phyloP scores from a whole-genome alignment of 2,113 vertebrate species.

The Rhinoderma darwinii region DNA sequence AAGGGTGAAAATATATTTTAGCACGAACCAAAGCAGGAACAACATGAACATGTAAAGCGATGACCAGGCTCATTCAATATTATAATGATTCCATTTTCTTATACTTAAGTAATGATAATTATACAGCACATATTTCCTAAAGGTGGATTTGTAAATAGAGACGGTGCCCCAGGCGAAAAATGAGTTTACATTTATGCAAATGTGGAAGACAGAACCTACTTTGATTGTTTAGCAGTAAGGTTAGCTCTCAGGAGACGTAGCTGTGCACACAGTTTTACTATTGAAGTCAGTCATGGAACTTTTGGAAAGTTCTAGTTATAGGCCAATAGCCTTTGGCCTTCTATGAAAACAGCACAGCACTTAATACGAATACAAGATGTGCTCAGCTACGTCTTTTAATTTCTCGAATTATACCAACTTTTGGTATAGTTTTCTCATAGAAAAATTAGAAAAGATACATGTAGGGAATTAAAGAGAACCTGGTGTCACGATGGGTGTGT shows the following conservation, averaged over 20 bases:
- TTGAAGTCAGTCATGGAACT: neutral
- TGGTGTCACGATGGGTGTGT: too few relatives aligned
- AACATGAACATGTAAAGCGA: neutral
- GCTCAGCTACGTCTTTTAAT: neutral
- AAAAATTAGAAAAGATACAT: too few relatives aligned
- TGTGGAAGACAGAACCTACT: neutral
- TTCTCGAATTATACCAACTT: neutral
- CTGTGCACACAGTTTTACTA: neutral
- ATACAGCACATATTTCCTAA: conserved; percentile 16
- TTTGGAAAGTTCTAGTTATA: neutral
- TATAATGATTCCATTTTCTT: neutral
- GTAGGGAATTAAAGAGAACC: too few relatives aligned
- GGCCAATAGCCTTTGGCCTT: neutral
- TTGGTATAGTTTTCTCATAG: neutral
- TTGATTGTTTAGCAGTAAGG: neutral
- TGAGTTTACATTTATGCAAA: conserved; percentile 43
- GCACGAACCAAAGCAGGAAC: conserved; percentile 9
- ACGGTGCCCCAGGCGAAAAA: neutral
- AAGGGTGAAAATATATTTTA: conserved; percentile 45
- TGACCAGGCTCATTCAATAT: neutral
- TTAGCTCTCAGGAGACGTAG: neutral
- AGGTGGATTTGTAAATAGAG: conserved; percentile 44
- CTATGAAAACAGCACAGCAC: neutral
- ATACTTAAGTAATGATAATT: conserved; percentile 31
- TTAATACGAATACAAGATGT: neutral